Percentiles rank a stretch among this genome's conserved stretches.
Conservation (phyloP, 2,797 vertebrate genomes). For the Lateolabrax maculatus region DNA sequence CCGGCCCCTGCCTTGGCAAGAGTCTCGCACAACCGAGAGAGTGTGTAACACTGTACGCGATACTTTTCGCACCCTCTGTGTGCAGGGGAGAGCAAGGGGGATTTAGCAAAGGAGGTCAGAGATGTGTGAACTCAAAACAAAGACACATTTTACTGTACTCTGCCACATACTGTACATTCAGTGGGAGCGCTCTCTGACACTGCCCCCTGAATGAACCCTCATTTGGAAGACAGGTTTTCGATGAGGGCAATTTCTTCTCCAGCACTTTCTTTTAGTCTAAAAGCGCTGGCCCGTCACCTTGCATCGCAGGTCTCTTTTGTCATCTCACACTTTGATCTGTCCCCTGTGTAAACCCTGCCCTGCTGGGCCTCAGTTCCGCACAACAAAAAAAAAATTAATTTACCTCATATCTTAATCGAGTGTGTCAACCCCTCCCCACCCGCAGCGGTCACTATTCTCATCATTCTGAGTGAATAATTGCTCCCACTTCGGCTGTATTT, state of each 20-base stretch:
- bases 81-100: conserved; percentile 41
- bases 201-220: conserved; percentile 72
- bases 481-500: conserved; percentile 62
- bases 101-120: conserved; percentile 70
- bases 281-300: conserved; percentile 48
- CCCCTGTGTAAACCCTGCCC: conserved; percentile 62
- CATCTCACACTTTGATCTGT: conserved; percentile 68
- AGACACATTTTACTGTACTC: conserved; percentile 67
- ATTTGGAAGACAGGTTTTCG: conserved; percentile 44
- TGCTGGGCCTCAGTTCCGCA: conserved; percentile 55
- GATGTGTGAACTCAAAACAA: conserved; percentile 78
- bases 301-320: conserved; percentile 58
- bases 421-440: conserved; percentile 37
- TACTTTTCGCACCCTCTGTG: conserved; percentile 74
- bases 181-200: conserved; percentile 1
- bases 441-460: conserved; percentile 36
- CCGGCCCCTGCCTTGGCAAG: conserved; percentile 40
- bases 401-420: conserved; percentile 74
- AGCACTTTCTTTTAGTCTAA: conserved; percentile 48
- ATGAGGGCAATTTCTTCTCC: conserved; percentile 61
- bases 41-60: conserved; percentile 58
- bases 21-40: conserved; percentile 59
- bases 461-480: conserved; percentile 64
- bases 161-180: conserved; percentile 42
- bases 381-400: conserved; percentile 63